Percentiles rank a stretch among this genome's conserved stretches.
These are phyloP conservation scores for Centroberyx gerrardi DNA, from an alignment of 2,797 vertebrate species.

Conservation along the genomic window DNA sequence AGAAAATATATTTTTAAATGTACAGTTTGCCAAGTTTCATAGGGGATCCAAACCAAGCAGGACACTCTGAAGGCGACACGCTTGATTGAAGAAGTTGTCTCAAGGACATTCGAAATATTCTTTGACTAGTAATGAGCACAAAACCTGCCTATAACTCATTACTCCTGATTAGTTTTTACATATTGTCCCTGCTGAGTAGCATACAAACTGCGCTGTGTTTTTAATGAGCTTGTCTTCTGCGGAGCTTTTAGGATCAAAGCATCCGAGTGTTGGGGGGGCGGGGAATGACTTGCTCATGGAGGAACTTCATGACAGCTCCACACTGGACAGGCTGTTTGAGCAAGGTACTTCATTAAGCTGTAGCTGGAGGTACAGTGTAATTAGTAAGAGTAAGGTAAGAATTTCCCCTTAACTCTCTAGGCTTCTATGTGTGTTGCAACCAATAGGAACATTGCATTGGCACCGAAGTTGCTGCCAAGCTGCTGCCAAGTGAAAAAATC, in stretches of 20 bases:
- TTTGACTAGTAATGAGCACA: not conserved
- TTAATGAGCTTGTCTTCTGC: constrained; percentile 59
- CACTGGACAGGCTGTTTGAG: constrained; percentile 10
- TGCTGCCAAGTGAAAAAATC: not conserved
- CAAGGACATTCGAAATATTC: not conserved
- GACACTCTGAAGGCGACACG: not conserved
- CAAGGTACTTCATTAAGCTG: constrained; percentile 58
- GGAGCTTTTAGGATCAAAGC: constrained; percentile 56
- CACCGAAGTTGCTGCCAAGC: not conserved
- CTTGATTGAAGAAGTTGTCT: not conserved
- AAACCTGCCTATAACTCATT: not conserved
- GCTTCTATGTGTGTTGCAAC: not conserved
- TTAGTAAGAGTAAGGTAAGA: constrained; percentile 23
- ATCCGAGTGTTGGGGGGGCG: constrained; percentile 9
- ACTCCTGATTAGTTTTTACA: not conserved
- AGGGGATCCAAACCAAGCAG: not conserved
- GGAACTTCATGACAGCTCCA: constrained; percentile 36
- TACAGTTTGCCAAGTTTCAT: not conserved
- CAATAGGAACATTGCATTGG: constrained; percentile 5
- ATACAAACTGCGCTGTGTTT: constrained; percentile 5
- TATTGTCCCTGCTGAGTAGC: constrained; percentile 1
- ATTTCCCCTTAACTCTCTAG: not conserved
- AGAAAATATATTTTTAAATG: too few relatives aligned
- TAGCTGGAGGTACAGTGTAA: constrained; percentile 65
- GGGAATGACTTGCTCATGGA: constrained; percentile 28